These are phyloP conservation scores for Eledona agricola DNA, from an alignment of 2,888 invertebrate genomes.

Conservation along the genomic window DNA sequence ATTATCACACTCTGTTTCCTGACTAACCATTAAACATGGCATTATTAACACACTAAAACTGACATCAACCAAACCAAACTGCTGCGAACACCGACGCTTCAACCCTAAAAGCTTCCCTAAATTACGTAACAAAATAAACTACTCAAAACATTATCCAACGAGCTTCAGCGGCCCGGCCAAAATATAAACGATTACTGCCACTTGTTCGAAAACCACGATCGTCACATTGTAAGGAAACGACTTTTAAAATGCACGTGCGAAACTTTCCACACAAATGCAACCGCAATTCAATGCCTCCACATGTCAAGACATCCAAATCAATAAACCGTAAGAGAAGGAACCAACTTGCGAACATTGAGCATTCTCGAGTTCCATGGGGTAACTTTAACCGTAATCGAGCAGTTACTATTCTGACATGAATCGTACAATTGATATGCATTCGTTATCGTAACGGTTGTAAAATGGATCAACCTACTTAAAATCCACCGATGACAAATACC, in stretches of 20 bases:
- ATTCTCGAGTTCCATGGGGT: slow-evolving; percentile 7
- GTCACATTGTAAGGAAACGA: too few relatives aligned
- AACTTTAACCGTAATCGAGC: slow-evolving; percentile 19
- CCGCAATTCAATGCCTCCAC: slow-evolving; percentile 21
- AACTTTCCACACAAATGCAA: slow-evolving; percentile 15
- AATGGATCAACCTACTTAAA: too few relatives aligned
- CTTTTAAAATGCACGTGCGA: slow-evolving; percentile 5
- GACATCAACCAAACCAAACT: slow-evolving; percentile 15
- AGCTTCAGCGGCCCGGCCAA: too few relatives aligned
- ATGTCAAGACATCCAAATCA: slow-evolving; percentile 23
- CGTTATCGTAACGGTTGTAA: too few relatives aligned
- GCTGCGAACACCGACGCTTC: slow-evolving; percentile 5
- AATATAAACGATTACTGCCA: too few relatives aligned
- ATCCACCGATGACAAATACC: too few relatives aligned
- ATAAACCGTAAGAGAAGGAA: slow-evolving; percentile 19
- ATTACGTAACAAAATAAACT: slow-evolving; percentile 6
- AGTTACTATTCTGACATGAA: slow-evolving; percentile 17
- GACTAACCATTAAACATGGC: slow-evolving; percentile 25
- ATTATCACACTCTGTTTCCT: slow-evolving; percentile 33
- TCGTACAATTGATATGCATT: slow-evolving; percentile 19
- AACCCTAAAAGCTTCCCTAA: slow-evolving; percentile 4
- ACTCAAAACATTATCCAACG: background rate
- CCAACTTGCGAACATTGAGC: slow-evolving; percentile 18
- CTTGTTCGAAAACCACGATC: too few relatives aligned
- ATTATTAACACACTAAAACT: slow-evolving; percentile 28